Conservation (phyloP, 2,113 vertebrate genomes). For the Calidris pugnax region DNA sequence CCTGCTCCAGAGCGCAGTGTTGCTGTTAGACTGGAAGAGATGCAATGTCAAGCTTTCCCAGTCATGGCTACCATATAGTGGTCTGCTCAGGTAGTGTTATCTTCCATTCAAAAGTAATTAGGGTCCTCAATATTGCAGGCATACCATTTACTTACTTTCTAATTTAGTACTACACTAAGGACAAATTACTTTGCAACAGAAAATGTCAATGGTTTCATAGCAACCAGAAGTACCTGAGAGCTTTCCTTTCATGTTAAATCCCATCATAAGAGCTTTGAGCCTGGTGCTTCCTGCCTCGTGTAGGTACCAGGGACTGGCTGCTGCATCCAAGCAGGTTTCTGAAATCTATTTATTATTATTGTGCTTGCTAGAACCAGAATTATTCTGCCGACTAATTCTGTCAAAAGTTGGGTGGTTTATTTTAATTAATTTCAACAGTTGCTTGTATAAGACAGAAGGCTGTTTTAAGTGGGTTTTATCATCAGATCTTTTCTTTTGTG, state of each 20-base stretch:
- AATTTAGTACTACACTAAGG: constrained; percentile 16
- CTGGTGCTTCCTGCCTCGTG: not conserved
- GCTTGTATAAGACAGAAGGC: not conserved
- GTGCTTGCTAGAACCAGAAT: not conserved
- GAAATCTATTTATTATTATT: not conserved
- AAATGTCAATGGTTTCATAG: constrained; percentile 59
- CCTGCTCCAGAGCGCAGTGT: not conserved
- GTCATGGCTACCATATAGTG: not conserved
- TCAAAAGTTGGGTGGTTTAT: not conserved
- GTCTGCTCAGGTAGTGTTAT: not conserved
- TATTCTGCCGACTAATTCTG: not conserved
- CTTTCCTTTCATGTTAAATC: constrained; percentile 36
- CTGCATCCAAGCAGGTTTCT: not conserved
- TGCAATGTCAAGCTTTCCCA: not conserved
- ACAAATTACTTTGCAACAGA: constrained; percentile 32
- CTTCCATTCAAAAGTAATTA: constrained; percentile 21
- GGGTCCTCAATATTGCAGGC: not conserved
- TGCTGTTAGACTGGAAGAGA: not conserved
- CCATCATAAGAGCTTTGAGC: not conserved
- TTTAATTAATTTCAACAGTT: constrained; percentile 17
- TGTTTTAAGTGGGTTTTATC: constrained; percentile 11
- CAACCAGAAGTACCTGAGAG: constrained; percentile 44
- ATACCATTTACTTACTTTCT: constrained; percentile 30
- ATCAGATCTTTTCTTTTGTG: not conserved
- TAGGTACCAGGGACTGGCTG: not conserved